Percentiles rank a stretch among this genome's conserved stretches.
phyloP scores from a whole-genome alignment of 2,113 vertebrate species.

The Microtus richardsoni region DNA sequence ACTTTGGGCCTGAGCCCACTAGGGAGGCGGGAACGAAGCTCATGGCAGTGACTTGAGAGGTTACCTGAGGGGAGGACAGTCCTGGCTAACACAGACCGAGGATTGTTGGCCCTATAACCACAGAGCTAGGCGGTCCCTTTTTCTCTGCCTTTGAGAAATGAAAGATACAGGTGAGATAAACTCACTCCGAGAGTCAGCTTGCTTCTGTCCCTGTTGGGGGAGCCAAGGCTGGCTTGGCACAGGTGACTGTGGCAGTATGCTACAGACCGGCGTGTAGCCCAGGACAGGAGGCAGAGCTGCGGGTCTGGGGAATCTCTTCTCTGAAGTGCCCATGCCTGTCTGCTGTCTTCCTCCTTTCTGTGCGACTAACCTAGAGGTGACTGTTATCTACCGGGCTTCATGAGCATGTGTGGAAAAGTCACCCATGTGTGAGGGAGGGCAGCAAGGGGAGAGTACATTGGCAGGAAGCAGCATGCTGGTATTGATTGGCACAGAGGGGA shows the following conservation, averaged over 20 bases:
- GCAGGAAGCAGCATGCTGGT: neutral
- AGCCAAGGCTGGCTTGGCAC: accelerated
- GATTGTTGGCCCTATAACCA: accelerated
- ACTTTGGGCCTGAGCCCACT: neutral
- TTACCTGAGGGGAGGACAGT: neutral
- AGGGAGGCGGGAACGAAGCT: accelerated
- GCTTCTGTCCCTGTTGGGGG: neutral
- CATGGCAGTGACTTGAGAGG: neutral
- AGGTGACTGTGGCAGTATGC: accelerated
- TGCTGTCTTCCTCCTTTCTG: neutral
- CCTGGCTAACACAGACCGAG: neutral
- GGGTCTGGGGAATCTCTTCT: neutral
- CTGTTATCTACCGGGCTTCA: neutral
- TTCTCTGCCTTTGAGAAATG: neutral
- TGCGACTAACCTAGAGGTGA: accelerated
- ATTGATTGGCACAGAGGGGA: neutral
- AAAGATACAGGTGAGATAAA: neutral
- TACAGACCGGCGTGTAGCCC: neutral
- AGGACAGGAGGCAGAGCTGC: neutral
- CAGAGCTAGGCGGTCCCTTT: neutral
- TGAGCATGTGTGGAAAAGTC: neutral
- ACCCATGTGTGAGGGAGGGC: neutral
- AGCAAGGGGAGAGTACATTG: neutral
- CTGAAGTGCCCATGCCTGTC: neutral
- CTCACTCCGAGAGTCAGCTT: accelerated